Evolutionary conservation across 2,797 vertebrate genomes (phyloP).

Genomic region (Morus bassanus): DNA sequence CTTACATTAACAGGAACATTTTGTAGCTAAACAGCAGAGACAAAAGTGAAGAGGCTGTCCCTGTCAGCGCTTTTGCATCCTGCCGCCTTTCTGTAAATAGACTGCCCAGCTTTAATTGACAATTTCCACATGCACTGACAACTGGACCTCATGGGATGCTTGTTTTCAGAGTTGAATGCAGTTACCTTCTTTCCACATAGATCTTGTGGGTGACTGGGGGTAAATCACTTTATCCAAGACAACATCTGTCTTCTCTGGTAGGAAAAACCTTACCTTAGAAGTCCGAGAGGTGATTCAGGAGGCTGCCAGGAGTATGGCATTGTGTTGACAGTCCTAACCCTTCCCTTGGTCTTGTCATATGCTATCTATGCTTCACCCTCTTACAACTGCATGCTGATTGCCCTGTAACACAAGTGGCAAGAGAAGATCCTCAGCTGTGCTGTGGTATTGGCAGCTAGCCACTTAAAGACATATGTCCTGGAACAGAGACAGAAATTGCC

Average conservation of each 20-base stretch:
- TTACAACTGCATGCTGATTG: neutral
- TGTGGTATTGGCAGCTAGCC: neutral
- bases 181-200: neutral
- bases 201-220: neutral
- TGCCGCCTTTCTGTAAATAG: neutral
- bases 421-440: neutral
- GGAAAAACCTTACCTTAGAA: neutral
- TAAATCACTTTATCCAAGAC: neutral
- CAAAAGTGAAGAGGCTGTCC: neutral
- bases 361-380: neutral
- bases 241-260: neutral
- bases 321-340: rapidly evolving
- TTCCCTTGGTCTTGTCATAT: neutral
- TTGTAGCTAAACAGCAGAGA: neutral
- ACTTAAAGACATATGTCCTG: neutral
- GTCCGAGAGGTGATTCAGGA: rapidly evolving
- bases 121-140: neutral
- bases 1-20: neutral
- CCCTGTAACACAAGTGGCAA: neutral
- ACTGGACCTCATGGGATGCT: neutral
- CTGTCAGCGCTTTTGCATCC: neutral
- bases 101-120: neutral
- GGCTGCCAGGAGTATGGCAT: neutral
- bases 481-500: neutral
- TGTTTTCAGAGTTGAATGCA: neutral